Percentiles rank a stretch among this genome's conserved stretches.
These are phyloP conservation scores for Lepidocolaptes lacrymiger DNA, from an alignment of 2,797 vertebrate genomes.

Conservation along the genomic window DNA sequence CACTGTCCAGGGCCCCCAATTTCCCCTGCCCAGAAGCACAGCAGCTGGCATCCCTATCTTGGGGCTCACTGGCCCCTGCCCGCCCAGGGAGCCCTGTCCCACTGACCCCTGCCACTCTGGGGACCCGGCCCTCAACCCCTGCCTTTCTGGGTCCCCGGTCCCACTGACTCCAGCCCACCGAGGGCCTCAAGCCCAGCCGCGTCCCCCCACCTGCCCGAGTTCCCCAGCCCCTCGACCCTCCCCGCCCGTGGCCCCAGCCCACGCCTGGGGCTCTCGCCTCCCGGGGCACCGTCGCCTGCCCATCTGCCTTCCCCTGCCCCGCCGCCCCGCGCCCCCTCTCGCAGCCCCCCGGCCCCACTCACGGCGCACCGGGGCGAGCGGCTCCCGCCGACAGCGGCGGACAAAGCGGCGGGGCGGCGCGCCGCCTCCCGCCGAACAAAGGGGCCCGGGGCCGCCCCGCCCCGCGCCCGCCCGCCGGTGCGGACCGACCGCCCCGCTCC, in stretches of 20 bases:
- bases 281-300: background rate
- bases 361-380: background rate
- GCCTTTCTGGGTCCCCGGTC: background rate
- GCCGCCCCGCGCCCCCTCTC: conserved; percentile 84
- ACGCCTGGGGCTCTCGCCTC: conserved; percentile 23
- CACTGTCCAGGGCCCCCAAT: background rate
- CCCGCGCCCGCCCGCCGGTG: conserved; percentile 53
- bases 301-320: background rate
- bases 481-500: background rate
- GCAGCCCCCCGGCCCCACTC: conserved; percentile 73
- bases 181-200: background rate
- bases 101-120: background rate
- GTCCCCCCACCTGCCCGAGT: no score
- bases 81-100: background rate
- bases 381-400: conserved; percentile 15
- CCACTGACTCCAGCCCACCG: background rate
- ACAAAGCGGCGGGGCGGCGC: conserved; percentile 16
- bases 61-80: background rate
- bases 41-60: background rate
- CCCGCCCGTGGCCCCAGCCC: background rate
- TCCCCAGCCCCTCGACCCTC: background rate
- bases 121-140: background rate
- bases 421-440: conserved; percentile 10
- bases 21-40: background rate
- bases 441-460: conserved; percentile 70